Percentiles rank a stretch among this genome's conserved stretches.
These are phyloP conservation scores for Coracias cyanogaster DNA, from an alignment of 2,797 vertebrate genomes.

Conservation along the genomic window DNA sequence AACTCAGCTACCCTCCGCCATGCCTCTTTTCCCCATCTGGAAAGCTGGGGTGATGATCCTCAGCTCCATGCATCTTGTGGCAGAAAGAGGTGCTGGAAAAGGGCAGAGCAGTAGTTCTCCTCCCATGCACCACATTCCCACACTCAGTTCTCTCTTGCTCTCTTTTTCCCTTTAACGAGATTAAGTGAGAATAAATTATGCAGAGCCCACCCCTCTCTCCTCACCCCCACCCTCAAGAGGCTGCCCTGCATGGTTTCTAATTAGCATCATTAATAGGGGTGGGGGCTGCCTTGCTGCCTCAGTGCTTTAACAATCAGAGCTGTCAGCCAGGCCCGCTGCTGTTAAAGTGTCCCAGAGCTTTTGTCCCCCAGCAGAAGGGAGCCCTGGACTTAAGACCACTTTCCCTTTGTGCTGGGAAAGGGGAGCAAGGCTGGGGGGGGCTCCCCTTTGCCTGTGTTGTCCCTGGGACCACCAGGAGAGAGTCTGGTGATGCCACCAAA, in stretches of 20 bases:
- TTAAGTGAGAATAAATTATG: slow-evolving; percentile 53
- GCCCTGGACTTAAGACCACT: background rate
- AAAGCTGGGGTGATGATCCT: fast-evolving
- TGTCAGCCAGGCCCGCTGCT: background rate
- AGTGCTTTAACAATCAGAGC: slow-evolving; percentile 46
- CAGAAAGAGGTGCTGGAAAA: background rate
- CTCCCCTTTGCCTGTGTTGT: background rate
- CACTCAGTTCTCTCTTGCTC: background rate
- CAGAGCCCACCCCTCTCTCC: slow-evolving; percentile 10
- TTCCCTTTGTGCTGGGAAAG: background rate
- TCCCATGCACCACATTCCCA: background rate
- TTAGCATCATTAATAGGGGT: slow-evolving; percentile 45
- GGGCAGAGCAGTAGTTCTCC: fast-evolving
- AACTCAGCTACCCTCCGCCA: fast-evolving
- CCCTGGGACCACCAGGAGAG: slow-evolving; percentile 27
- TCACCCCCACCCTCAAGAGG: background rate
- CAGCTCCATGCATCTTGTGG: fast-evolving
- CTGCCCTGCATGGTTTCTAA: slow-evolving; percentile 23
- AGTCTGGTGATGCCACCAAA: background rate
- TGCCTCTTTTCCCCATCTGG: background rate
- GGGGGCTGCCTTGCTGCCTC: background rate
- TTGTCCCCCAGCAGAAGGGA: slow-evolving; percentile 39
- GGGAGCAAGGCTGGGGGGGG: background rate
- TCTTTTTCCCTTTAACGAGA: background rate
- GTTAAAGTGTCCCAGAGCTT: background rate